Percentiles rank a stretch among this genome's conserved stretches.
Evolutionary conservation across 1,140 invertebrate genomes (phyloP).

Genomic region (Panagrolaimus sp.): DNA sequence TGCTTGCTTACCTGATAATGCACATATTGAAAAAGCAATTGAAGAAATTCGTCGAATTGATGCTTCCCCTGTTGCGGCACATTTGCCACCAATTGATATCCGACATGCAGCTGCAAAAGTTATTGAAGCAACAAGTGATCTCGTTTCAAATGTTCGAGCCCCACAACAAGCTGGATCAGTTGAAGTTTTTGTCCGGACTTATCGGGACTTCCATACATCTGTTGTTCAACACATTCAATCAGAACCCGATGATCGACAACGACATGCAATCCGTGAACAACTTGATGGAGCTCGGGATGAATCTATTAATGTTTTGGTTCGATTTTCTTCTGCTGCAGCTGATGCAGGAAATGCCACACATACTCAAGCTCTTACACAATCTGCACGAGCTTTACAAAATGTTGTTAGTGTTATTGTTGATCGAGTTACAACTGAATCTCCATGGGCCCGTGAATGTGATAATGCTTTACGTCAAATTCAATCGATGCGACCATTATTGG

Average conservation of each 20-base stretch:
- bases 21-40: conserved; percentile 48
- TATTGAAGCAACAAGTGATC: conserved; percentile 74
- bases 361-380: conserved; percentile 62
- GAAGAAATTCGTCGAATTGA: conserved; percentile 33
- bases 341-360: conserved; percentile 80
- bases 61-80: conserved; percentile 3
- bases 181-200: conserved; percentile 66
- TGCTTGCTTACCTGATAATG: conserved; percentile 50
- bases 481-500: conserved; percentile 72
- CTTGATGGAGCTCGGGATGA: conserved; percentile 79
- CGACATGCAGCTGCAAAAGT: conserved; percentile 74
- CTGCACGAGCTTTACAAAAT: conserved; percentile 38
- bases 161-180: conserved; percentile 69
- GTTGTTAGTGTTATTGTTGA: conserved; percentile 48
- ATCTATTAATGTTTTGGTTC: conserved; percentile 76
- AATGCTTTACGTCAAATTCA: conserved; percentile 88
- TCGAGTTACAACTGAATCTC: conserved; percentile 61
- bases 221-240: conserved; percentile 35
- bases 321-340: conserved; percentile 79
- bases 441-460: conserved; percentile 88
- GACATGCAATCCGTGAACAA: conserved; percentile 24
- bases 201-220: conserved; percentile 46
- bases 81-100: conserved; percentile 74
- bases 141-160: conserved; percentile 68
- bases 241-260: conserved; percentile 28